Conservation (phyloP, 1,140 invertebrate species). For the Aphelenchoides fujianensis region DNA sequence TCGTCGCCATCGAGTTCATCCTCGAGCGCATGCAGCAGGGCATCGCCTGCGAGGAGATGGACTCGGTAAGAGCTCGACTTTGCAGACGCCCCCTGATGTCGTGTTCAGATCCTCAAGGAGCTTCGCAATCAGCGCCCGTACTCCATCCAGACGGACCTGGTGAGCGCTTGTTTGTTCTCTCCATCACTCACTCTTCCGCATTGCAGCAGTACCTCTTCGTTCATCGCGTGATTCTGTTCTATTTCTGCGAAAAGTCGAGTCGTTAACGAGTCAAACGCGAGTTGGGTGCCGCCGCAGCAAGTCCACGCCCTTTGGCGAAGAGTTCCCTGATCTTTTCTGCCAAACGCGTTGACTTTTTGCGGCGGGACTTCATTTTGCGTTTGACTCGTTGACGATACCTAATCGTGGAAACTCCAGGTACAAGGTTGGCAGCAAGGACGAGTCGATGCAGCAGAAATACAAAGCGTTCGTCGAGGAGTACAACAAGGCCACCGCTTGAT, state of each 20-base stretch:
- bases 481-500: slow-evolving; percentile 18
- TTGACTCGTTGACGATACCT: too few relatives aligned
- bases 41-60: slow-evolving; percentile 42
- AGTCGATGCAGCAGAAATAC: background rate
- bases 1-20: slow-evolving; percentile 47
- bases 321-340: too few relatives aligned
- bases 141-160: slow-evolving; percentile 42
- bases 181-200: background rate
- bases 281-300: too few relatives aligned
- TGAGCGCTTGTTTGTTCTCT: slow-evolving; percentile 14
- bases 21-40: slow-evolving; percentile 43
- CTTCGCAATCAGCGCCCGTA: slow-evolving; percentile 43
- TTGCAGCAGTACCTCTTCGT: slow-evolving; percentile 21
- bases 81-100: too few relatives aligned
- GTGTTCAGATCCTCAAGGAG: slow-evolving; percentile 46
- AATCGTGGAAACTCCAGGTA: too few relatives aligned
- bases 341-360: too few relatives aligned
- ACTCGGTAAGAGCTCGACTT: too few relatives aligned
- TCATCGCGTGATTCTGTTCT: slow-evolving; percentile 17
- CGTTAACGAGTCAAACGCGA: too few relatives aligned
- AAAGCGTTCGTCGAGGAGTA: slow-evolving; percentile 13
- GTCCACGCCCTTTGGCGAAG: too few relatives aligned
- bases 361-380: too few relatives aligned
- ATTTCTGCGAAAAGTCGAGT: slow-evolving; percentile 10
- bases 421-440: background rate